These are phyloP conservation scores for Eupithecia pulchellata DNA, from an alignment of 2,888 invertebrate species.

Conservation along the genomic window DNA sequence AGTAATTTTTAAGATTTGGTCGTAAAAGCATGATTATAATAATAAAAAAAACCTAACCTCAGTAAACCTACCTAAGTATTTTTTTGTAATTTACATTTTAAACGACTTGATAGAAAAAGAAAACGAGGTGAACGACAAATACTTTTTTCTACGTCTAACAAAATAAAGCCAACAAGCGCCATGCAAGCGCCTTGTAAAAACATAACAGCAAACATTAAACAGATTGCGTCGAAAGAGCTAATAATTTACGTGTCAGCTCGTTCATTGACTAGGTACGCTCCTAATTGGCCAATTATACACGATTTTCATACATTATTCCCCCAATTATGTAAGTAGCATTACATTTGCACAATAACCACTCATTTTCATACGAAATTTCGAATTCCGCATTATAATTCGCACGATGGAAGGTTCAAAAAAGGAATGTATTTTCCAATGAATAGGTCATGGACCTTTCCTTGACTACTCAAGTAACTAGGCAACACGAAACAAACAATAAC, in stretches of 20 bases:
- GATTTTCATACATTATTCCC: conserved; percentile 37
- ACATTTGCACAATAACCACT: conserved; percentile 30
- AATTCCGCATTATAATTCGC: not conserved
- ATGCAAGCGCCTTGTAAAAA: conserved; percentile 28
- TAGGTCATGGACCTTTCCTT: conserved; percentile 59
- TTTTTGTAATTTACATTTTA: not conserved
- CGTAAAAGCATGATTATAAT: no score
- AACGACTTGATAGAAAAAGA: not conserved
- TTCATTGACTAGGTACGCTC: conserved; percentile 1
- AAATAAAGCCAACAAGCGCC: conserved; percentile 23
- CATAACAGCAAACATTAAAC: conserved; percentile 22
- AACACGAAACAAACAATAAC: conserved; percentile 67
- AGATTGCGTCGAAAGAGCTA: conserved; percentile 4
- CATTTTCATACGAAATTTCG: conserved; percentile 33
- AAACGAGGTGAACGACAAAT: not conserved
- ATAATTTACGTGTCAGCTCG: not conserved
- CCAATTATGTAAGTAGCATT: conserved; percentile 25
- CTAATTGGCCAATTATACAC: conserved; percentile 38
- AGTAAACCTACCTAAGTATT: no score
- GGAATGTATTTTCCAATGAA: conserved; percentile 30
- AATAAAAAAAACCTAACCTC: no score
- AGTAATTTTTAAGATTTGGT: no score
- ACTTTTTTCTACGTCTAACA: not conserved
- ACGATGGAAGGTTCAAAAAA: conserved; percentile 16
- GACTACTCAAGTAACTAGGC: conserved; percentile 64